phyloP scores from a whole-genome alignment of 2,797 vertebrate genomes.

The Masticophis lateralis region DNA sequence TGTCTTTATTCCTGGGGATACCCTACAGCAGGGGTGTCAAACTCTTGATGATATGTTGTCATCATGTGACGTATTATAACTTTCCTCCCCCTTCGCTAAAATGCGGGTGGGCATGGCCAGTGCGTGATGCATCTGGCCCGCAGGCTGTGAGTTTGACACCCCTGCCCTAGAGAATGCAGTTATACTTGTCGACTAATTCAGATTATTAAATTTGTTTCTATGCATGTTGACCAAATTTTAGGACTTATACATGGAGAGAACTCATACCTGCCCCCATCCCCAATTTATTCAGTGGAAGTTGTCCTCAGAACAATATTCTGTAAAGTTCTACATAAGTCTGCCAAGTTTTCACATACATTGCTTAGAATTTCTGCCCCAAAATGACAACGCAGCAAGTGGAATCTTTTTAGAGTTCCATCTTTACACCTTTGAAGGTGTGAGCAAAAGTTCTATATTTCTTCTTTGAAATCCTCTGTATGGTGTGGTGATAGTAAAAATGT shows the following conservation, averaged over 20 bases:
- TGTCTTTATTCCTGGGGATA: background rate
- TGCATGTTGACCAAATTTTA: background rate
- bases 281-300: background rate
- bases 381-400: background rate
- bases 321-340: background rate
- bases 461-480: background rate
- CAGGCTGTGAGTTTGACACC: no score
- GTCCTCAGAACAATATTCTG: background rate
- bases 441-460: background rate
- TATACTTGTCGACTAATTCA: background rate
- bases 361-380: background rate
- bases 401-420: background rate
- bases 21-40: no score
- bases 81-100: no score
- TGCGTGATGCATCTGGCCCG: no score
- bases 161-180: background rate
- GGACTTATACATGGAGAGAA: background rate
- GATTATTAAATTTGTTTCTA: background rate
- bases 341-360: background rate
- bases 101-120: no score
- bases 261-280: background rate
- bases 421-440: background rate
- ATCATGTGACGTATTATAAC: no score
- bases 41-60: no score
- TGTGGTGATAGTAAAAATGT: background rate